Conservation (phyloP, 2,113 vertebrate species). For the Mixornis gularis region DNA sequence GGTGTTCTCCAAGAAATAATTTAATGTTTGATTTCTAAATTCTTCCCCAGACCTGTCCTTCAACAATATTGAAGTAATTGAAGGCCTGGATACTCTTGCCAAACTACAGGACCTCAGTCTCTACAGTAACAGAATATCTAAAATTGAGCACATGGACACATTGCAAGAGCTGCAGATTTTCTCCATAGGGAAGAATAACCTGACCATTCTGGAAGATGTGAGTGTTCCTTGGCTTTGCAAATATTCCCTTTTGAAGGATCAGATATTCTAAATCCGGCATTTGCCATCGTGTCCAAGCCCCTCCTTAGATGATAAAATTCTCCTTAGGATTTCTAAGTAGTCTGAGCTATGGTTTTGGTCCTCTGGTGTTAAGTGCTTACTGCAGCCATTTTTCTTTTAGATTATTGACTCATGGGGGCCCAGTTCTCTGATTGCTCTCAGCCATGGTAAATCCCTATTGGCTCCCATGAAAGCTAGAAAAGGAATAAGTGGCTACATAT, state of each 20-base stretch:
- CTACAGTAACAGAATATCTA: constrained; percentile 84
- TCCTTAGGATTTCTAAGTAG: background rate
- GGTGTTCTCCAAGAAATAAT: background rate
- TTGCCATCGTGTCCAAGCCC: background rate
- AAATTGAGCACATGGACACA: constrained; percentile 82
- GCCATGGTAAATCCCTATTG: background rate
- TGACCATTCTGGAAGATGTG: constrained; percentile 80
- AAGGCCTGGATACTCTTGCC: constrained; percentile 79
- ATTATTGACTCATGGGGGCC: background rate
- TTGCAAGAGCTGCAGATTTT: constrained; percentile 82
- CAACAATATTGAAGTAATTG: constrained; percentile 88
- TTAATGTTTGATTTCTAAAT: background rate
- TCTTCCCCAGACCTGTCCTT: constrained; percentile 86
- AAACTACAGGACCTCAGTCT: constrained; percentile 88
- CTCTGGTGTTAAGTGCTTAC: background rate
- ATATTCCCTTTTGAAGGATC: background rate
- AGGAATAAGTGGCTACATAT: background rate
- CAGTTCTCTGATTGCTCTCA: background rate
- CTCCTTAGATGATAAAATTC: background rate
- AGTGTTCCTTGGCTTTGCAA: constrained; percentile 32
- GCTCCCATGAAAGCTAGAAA: background rate
- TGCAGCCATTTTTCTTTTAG: background rate
- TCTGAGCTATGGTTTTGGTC: background rate
- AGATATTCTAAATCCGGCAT: background rate
- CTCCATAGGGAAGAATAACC: constrained; percentile 81